Percentiles rank a stretch among this genome's conserved stretches.
phyloP scores from a whole-genome alignment of 2,797 vertebrate species.

The Lutjanus campechanus region DNA sequence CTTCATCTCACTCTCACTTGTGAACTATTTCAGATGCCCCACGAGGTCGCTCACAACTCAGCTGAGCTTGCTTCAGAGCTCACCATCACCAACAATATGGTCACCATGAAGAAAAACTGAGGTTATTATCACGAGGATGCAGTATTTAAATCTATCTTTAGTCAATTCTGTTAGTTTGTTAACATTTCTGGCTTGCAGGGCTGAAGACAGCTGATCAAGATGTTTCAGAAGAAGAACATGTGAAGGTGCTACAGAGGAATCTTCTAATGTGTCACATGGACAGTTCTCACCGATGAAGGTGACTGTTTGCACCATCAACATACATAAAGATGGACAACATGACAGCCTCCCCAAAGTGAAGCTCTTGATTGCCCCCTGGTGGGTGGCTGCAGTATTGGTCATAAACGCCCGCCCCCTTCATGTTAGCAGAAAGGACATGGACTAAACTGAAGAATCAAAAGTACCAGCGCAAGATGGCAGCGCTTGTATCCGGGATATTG shows the following conservation, averaged over 20 bases:
- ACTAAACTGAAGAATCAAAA: no score
- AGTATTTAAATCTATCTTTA: no score
- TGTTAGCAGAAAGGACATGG: no score
- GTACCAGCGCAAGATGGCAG: no score
- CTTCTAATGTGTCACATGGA: not conserved
- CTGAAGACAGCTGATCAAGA: conserved; percentile 16
- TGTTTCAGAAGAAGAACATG: conserved; percentile 3
- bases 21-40: conserved; percentile 86
- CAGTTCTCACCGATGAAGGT: conserved; percentile 1
- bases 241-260: conserved; percentile 5
- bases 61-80: conserved; percentile 57
- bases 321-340: no score
- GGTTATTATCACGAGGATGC: conserved; percentile 35
- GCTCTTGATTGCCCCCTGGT: no score
- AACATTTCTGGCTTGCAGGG: not conserved
- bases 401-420: no score
- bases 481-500: no score
- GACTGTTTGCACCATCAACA: not conserved
- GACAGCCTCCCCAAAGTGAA: no score
- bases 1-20: conserved; percentile 11
- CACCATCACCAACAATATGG: conserved; percentile 40
- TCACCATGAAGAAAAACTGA: conserved; percentile 41
- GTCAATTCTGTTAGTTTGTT: not conserved
- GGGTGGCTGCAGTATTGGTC: no score
- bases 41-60: conserved; percentile 77